Conservation (phyloP, 1,140 invertebrate species). For the Drosophila persimilis region DNA sequence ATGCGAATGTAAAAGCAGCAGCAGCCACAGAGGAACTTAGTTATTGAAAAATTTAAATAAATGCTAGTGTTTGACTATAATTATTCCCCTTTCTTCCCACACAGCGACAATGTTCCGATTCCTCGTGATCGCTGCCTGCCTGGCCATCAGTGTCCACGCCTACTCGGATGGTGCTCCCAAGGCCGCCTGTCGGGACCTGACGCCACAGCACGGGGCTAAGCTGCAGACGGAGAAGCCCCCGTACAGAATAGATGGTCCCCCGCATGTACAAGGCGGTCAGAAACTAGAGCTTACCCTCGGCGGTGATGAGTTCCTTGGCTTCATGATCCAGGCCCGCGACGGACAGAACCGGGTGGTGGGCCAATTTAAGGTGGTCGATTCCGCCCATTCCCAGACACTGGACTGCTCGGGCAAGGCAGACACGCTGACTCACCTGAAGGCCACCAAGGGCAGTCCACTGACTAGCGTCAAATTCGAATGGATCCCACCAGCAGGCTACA, state of each 20-base stretch:
- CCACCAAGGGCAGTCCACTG: constrained; percentile 61
- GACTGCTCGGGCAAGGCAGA: constrained; percentile 64
- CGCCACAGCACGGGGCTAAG: constrained; percentile 71
- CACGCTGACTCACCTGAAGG: constrained; percentile 80
- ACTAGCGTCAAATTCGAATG: constrained; percentile 69
- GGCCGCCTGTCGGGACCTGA: constrained; percentile 63
- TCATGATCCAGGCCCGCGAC: constrained; percentile 74
- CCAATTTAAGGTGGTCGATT: constrained; percentile 63
- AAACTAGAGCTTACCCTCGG: constrained; percentile 61
- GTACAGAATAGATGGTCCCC: constrained; percentile 50
- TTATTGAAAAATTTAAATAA: constrained; percentile 8
- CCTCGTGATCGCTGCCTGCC: constrained; percentile 54
- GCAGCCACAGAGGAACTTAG: not conserved
- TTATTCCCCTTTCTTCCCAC: not conserved
- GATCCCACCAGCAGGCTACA: constrained; percentile 76
- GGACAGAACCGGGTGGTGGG: constrained; percentile 70
- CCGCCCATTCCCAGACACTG: constrained; percentile 62
- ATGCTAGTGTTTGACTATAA: not conserved
- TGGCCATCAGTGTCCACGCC: constrained; percentile 56
- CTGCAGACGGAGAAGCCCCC: constrained; percentile 60
- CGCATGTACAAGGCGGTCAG: constrained; percentile 50
- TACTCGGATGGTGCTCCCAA: constrained; percentile 70
- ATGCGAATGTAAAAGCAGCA: constrained; percentile 2
- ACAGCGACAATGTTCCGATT: constrained; percentile 66
- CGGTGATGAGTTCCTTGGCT: constrained; percentile 69